Base-by-base conservation (phyloP, 35 echinoderm and acorn worm species). In the Lytechinus variegatus region DNA sequence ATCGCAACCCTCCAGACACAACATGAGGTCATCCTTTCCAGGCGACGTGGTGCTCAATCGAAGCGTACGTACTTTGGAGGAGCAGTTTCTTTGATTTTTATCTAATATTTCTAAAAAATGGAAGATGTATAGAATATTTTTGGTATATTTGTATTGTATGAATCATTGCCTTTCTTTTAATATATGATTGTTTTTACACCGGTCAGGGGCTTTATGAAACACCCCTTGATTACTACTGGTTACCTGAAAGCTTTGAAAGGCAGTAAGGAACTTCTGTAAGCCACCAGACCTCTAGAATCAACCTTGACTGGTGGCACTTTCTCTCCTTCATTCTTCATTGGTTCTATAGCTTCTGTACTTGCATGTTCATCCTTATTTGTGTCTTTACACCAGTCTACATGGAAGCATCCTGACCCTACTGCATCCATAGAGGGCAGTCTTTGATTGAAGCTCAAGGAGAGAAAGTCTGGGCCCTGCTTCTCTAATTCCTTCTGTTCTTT, bases 201-300 rank as follows among this genome's bases (percentile, higher is more conserved):
- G n/a, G n/a, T n/a, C n/a, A n/a, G n/a, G n/a, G n/a, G n/a, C n/a
- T n/a, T n/a, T n/a, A n/a, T n/a, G 55, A 56, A 56, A 56, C 55
- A 56, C 55, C 4, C 55, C 55, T 56, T 79, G 14, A n/a, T 79
- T 52, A 12, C 10, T 88, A 27, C 10, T 86, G 21, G 44, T 96
- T 95, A 96, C 97, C 97, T 95, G 92, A 97, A 98, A 44, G 97
- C 94, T 79, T 93, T 95, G 33, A 98, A 95, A 28, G 94, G 61
- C 6, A 98, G 27, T 52, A 96, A 92, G 60, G 97, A 95, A 92
- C 94, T 95, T 95, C 58, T 58, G 60, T 97, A 97, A 28, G 66
- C 54, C 53, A 66, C 9, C 8, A 96, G 92, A 57, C 55, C 92
- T 3, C 9, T 9, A 28, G 79, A 95, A 4, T 29, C 94, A 94